These are phyloP conservation scores for Hippasteria phrygiana DNA, from an alignment of 53 echinoderm and acorn worm species.

Conservation along the genomic window DNA sequence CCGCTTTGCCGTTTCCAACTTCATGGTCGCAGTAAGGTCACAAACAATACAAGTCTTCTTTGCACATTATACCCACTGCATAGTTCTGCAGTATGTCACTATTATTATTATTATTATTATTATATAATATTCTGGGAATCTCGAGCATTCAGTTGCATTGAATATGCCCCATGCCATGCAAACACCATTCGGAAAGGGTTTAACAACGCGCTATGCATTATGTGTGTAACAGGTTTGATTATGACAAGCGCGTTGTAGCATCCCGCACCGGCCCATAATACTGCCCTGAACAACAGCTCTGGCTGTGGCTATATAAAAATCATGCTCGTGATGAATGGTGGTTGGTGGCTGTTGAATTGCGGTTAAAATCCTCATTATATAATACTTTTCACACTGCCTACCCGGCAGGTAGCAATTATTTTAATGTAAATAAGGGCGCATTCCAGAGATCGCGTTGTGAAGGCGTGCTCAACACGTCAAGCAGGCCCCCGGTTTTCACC, in stretches of 20 bases:
- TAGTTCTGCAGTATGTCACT: background rate
- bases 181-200: background rate
- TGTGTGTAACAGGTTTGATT: slow-evolving; percentile 31
- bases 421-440: slow-evolving; percentile 64
- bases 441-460: slow-evolving; percentile 37
- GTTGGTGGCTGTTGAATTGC: slow-evolving; percentile 17
- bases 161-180: background rate
- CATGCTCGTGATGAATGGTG: slow-evolving; percentile 40
- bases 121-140: slow-evolving; percentile 49
- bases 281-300: no score
- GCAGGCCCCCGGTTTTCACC: background rate
- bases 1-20: no score
- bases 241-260: background rate
- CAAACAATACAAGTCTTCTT: background rate
- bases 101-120: no score
- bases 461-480: background rate
- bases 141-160: background rate
- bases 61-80: background rate
- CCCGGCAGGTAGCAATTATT: slow-evolving; percentile 67
- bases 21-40: no score
- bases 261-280: background rate
- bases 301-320: slow-evolving; percentile 26
- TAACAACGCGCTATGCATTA: background rate
- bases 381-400: slow-evolving; percentile 59
- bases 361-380: slow-evolving; percentile 68